Evolutionary conservation across 2,113 vertebrate genomes (phyloP), one percentile per base, ranked within the genome.

Genomic region (Rynchops niger): DNA sequence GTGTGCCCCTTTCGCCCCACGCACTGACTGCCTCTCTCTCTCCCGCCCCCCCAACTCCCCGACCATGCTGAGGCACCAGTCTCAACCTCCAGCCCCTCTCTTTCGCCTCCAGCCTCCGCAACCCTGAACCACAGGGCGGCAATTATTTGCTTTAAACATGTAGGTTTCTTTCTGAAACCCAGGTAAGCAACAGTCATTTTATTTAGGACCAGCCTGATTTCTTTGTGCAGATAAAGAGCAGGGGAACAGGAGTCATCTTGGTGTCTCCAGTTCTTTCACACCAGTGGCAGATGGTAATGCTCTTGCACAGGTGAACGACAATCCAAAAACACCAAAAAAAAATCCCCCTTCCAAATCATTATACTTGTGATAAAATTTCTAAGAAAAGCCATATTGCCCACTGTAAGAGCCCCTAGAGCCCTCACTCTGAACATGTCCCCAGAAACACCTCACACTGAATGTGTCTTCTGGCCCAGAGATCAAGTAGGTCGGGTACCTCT

Each of bases 1-100:
- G 0, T 11, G 6, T 49, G 5, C 12, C 16, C 11, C 16, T 42
- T 67, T 26, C 0, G 1, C 7, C 15, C 27, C 13, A 18, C 0
- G 0, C 15, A 25, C 22, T 3, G 5, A 36, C 25, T 50, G 13
- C 45, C 32, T 9, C 9, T 29, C 16, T n/a, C 19, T 23, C 26
- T 61, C 9, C 27, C n/a, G 17, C 23, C 10, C 29, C 12, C 9
- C 15, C 1, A 2, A 2, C 42, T 30, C 32, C 23, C 29, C 32
- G 11, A 34, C 15, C 13, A 26, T 0, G 2, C 17, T 20, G 25
- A 69, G 43, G 29, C 32, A 43, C 15, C 21, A 69, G 14, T 11
- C 21, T 70, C 55, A 62, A 15, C 15, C 67, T 40, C 38, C 25
- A 40, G 42, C 50, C 9, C 30, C 13, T 45, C 25, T 32, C 13